A percentile compares a stretch with the other conserved stretches of the same genome.
Evolutionary conservation across 2,113 vertebrate genomes (phyloP).

Genomic region (Plecotus auritus): DNA sequence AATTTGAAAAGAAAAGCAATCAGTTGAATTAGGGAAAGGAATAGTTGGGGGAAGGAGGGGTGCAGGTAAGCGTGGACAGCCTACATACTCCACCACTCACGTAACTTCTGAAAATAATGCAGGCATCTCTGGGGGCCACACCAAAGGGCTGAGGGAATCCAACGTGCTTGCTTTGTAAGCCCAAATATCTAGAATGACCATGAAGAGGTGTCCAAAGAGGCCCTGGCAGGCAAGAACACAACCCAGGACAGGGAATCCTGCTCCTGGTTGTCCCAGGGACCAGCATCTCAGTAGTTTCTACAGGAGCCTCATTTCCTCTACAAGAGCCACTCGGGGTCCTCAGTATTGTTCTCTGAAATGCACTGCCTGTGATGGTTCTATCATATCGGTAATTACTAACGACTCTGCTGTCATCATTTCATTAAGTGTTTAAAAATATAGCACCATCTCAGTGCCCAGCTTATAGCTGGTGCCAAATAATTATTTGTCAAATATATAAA

Average conservation of each 20-base stretch:
- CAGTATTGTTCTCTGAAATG: neutral
- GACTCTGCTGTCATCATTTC: neutral
- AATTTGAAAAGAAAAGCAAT: conserved; percentile 62
- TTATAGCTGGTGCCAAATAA: neutral
- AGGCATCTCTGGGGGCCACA: neutral
- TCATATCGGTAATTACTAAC: neutral
- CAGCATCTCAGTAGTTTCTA: neutral
- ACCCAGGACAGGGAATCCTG: neutral
- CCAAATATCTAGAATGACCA: neutral
- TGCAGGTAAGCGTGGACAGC: neutral
- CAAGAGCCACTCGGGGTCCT: neutral
- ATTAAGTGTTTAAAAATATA: conserved; percentile 11
- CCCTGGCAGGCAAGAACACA: neutral
- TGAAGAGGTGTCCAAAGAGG: neutral
- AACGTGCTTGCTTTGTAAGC: neutral
- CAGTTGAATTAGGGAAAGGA: conserved; percentile 48
- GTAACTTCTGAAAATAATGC: neutral
- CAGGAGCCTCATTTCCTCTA: neutral
- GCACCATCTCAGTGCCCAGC: neutral
- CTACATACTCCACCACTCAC: neutral
- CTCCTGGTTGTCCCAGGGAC: neutral
- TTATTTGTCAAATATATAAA: neutral
- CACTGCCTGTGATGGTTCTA: neutral
- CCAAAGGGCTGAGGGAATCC: neutral
- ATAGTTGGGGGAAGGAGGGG: neutral